Conservation (phyloP, 1,140 invertebrate genomes). For the Rhizoglyphus robini region DNA sequence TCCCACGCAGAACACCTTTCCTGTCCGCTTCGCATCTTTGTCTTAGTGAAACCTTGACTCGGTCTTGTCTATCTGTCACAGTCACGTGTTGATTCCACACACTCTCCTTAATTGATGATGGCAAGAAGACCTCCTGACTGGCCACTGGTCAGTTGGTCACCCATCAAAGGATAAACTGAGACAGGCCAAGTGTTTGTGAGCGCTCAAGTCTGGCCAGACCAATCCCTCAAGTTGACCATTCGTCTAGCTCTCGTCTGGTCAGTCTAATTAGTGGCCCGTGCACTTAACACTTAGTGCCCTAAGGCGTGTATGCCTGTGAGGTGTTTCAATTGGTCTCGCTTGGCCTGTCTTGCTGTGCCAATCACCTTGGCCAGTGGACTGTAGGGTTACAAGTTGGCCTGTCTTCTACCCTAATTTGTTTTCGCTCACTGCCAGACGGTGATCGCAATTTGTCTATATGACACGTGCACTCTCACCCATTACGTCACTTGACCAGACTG, state of each 20-base stretch:
- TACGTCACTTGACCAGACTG: no score
- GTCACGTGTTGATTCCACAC: constrained; percentile 5
- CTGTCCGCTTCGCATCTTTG: neutral
- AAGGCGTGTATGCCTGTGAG: neutral
- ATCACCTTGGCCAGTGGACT: no score
- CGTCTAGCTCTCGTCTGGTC: constrained; percentile 3
- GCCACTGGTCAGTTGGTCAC: constrained; percentile 1
- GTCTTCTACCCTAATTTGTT: no score
- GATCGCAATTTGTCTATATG: no score
- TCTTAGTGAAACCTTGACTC: neutral
- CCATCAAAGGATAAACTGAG: neutral
- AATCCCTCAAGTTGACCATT: neutral
- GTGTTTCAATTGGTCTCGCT: neutral
- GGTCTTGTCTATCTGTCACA: neutral
- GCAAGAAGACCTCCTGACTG: neutral
- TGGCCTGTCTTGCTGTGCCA: neutral
- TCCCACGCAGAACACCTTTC: neutral
- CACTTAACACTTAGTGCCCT: neutral
- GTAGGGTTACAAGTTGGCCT: neutral
- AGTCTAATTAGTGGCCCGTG: neutral
- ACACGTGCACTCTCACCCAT: no score
- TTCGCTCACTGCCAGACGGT: no score
- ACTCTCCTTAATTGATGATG: neutral
- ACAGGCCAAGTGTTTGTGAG: neutral
- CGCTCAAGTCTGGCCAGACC: neutral